These are phyloP conservation scores for Tringa solitaria DNA, from an alignment of 2,113 vertebrate species.

Conservation along the genomic window DNA sequence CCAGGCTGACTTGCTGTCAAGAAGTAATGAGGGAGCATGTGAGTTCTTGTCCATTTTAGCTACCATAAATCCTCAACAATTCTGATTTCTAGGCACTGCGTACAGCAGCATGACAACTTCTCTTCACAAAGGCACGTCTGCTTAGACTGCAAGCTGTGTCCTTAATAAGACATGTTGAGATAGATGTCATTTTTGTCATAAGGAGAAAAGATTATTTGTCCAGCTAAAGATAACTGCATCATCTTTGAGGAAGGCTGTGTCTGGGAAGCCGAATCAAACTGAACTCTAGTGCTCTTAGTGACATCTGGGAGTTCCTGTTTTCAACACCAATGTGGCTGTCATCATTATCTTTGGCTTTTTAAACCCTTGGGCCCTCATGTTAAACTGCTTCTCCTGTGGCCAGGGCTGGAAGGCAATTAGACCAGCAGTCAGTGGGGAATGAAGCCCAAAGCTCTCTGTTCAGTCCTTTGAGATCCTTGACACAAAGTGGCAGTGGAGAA, in stretches of 20 bases:
- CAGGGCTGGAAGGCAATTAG: conserved; percentile 10
- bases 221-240: not conserved
- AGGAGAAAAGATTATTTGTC: conserved; percentile 7
- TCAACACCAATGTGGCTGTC: not conserved
- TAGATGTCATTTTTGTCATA: not conserved
- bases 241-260: not conserved
- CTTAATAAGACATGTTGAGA: not conserved
- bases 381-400: not conserved
- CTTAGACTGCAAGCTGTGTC: not conserved
- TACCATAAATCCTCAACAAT: not conserved
- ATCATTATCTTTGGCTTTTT: conserved; percentile 10
- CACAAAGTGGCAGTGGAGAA: not conserved
- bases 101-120: not conserved
- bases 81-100: not conserved
- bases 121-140: not conserved
- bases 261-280: not conserved
- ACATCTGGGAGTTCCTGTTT: not conserved
- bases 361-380: not conserved
- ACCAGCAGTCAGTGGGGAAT: not conserved
- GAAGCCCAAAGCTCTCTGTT: not conserved
- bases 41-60: not conserved
- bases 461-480: not conserved
- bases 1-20: not conserved
- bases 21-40: not conserved
- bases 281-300: not conserved